Base-by-base conservation (phyloP, 2,113 vertebrate species). In the Silurus glanis region DNA sequence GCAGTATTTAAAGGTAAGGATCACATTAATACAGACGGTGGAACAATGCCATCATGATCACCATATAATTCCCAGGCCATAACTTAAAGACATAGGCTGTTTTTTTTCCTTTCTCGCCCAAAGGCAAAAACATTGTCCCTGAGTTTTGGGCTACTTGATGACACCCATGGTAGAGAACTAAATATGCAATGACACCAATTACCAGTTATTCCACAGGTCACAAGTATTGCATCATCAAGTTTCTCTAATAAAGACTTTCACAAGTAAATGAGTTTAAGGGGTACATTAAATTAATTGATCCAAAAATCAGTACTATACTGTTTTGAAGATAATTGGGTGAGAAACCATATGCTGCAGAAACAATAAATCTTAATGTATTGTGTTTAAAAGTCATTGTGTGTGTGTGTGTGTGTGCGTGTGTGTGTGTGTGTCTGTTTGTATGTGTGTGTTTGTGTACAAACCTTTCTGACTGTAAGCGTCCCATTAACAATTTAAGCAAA, bases 11-110 rank as follows among this genome's bases (percentile, higher is more conserved):
- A 95, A 97, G 96, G 96, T 96, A 97, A 96, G 98, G 96, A 97
- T 97, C 97, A 97, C 88, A 89, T 95, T 93, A 94, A 97, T 95
- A 96, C 97, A 99, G 97, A 97, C 97, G 97, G 97, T 91, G 92
- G 95, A 95, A 97, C 96, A 97, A 97, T 96, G 94, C 91, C 66
- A 92, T 9, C 95, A 92, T 95, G 95, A 97, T 98, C 97, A 97
- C 37, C 37, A 94, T 96, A 96, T 97, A 96, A 96, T 95, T 95
- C 95, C 93, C 93, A 89, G 88, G 92, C 94, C 94, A 74, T 88
- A 94, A 95, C 95, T 94, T 97, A 97, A 97, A 96, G 96, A n/a
- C 25, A 53, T 9, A 9, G 59, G 95, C 94, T 95, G 72, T 82
- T 55, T 91, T 89, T 89, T 75, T 76, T 69, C 45, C 59, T 66